phyloP scores from a whole-genome alignment of 2,888 invertebrate species.

The Rhamnusium bicolor region DNA sequence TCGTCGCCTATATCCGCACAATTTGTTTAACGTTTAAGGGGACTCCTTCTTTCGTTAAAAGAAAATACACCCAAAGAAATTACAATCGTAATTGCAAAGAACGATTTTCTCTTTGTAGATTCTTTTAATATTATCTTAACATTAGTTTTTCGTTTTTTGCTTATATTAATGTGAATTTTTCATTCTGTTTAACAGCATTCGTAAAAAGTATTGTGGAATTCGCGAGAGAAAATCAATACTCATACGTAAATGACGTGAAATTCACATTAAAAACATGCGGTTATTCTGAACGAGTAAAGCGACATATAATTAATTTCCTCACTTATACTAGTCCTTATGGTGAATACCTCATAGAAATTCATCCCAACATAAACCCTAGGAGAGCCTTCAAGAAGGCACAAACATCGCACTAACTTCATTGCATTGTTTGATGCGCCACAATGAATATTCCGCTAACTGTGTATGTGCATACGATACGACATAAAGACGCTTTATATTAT shows the following conservation, averaged over 20 bases:
- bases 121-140: too few relatives aligned
- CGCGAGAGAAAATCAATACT: background rate
- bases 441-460: background rate
- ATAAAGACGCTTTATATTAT: background rate
- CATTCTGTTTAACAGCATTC: too few relatives aligned
- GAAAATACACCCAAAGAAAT: too few relatives aligned
- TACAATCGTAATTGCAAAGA: too few relatives aligned
- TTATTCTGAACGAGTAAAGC: background rate
- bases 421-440: slow-evolving; percentile 14
- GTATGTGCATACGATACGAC: slow-evolving; percentile 20
- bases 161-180: too few relatives aligned
- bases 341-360: background rate
- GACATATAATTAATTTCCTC: background rate
- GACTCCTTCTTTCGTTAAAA: too few relatives aligned
- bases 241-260: background rate
- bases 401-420: slow-evolving; percentile 23
- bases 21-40: too few relatives aligned
- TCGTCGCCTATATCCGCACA: too few relatives aligned
- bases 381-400: background rate
- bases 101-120: too few relatives aligned
- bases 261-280: background rate
- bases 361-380: background rate
- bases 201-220: background rate
- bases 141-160: too few relatives aligned
- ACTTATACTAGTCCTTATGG: background rate